Evolutionary conservation across 2,797 vertebrate species (phyloP), one percentile per base, ranked within the genome.

Genomic region (Gambusia yucatana): DNA sequence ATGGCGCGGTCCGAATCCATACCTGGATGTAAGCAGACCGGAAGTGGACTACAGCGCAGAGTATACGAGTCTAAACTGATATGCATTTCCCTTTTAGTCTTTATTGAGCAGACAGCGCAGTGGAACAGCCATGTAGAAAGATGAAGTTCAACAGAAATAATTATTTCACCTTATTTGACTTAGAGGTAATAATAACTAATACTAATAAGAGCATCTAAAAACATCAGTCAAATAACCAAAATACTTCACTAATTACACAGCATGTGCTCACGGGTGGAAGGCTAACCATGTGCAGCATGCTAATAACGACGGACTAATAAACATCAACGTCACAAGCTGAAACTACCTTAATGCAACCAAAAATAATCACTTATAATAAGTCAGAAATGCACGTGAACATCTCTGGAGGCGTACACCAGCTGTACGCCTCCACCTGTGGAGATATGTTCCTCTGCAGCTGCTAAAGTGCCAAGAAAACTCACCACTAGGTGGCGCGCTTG

Each of bases 401-500:
- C 33, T 33, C 33, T 33, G 33, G 33, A 33, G 33, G 33, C 33
- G 33, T 33, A 33, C 33, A 33, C 4, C 61, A 39, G 61, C 61
- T 65, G 36, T 33, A 36, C 50, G 22, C 50, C 22, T 63, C 59
- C 59, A 36, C 59, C 20, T 6, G 14, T 25, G 9, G 20, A 67
- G 17, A 43, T 25, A 6, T 22, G 22, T 41, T 61, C 39, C 36
- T 43, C 39, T 25, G 39, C 39, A 41, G 36, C 65, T 25, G 41
- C 39, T 69, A 10, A 69, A 69, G 17, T 39, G 6, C 9, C 9
- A 4, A 41, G 39, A 41, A 41, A 41, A 43, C 65, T 69, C 65
- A 43, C 39, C 39, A 41, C 36, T 41, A 61, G 65, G 81, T 81
- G 65, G 71, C 44, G 77, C 67, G 0, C 52, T 57, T 57, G 4